phyloP scores from a whole-genome alignment of 2,797 vertebrate genomes.

The Apodemus agrarius region DNA sequence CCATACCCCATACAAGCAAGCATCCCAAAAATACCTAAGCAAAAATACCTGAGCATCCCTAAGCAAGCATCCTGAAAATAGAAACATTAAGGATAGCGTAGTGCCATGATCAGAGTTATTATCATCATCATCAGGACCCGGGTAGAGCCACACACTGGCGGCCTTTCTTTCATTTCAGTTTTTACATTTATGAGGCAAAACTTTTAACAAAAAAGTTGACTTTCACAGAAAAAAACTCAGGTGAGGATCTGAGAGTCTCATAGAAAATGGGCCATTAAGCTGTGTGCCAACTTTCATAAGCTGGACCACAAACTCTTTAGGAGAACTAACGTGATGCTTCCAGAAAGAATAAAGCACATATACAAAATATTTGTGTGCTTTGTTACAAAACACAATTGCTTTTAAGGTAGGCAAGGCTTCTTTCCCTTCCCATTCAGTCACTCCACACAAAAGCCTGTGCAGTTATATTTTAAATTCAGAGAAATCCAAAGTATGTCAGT shows the following conservation, averaged over 20 bases:
- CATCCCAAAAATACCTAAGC: not conserved
- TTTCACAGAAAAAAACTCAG: not conserved
- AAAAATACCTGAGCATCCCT: not conserved
- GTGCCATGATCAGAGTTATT: not conserved
- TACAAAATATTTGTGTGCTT: not conserved
- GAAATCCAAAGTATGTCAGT: not conserved
- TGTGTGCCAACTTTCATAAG: not conserved
- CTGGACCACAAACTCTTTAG: not conserved
- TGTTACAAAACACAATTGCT: not conserved
- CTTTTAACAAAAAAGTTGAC: not conserved
- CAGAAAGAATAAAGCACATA: not conserved
- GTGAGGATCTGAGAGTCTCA: not conserved
- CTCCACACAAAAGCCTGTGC: not conserved
- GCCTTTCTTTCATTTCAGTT: not conserved
- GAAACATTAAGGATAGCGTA: not conserved
- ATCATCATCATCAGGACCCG: not conserved
- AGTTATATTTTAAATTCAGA: not conserved
- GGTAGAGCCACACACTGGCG: rapidly evolving
- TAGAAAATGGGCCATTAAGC: not conserved
- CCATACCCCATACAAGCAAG: not conserved
- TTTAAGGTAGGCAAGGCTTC: not conserved
- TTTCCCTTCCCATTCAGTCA: not conserved
- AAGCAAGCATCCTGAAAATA: not conserved
- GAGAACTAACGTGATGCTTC: not conserved
- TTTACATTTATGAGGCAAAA: not conserved